A percentile compares a stretch with the other conserved stretches of the same genome.
Conservation (phyloP, 2,888 invertebrate species). For the Oxyscelio sp. region DNA sequence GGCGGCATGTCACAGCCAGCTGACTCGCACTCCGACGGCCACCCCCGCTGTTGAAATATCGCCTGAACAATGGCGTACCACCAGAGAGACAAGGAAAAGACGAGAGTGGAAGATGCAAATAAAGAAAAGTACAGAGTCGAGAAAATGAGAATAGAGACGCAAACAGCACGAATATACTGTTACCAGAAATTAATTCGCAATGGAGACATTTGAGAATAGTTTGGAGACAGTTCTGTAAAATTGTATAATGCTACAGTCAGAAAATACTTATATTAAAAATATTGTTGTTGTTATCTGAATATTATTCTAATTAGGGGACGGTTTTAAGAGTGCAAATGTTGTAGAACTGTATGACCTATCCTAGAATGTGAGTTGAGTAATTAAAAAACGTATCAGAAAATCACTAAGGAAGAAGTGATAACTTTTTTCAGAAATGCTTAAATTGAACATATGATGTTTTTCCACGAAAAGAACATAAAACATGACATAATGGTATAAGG, state of each 20-base stretch:
- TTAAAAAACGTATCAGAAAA: no score
- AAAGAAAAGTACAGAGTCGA: slow-evolving; percentile 64
- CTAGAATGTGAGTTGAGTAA: no score
- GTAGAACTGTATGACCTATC: no score
- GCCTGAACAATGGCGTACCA: slow-evolving; percentile 87
- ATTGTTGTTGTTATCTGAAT: no score
- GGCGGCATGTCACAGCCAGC: slow-evolving; percentile 88
- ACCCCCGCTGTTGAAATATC: slow-evolving; percentile 87
- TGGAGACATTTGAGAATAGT: slow-evolving; percentile 43
- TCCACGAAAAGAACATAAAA: slow-evolving; percentile 85
- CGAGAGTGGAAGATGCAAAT: slow-evolving; percentile 69
- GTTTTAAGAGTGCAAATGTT: no score
- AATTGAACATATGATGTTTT: slow-evolving; percentile 84
- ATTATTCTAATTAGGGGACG: no score
- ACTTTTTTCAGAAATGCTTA: no score
- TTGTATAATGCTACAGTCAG: no score
- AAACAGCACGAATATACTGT: neutral
- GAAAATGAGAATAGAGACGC: slow-evolving; percentile 29
- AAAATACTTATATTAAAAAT: no score
- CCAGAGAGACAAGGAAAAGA: slow-evolving; percentile 75
- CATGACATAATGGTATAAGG: slow-evolving; percentile 78
- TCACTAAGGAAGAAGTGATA: no score
- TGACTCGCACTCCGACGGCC: slow-evolving; percentile 86
- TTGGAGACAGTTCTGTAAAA: no score
- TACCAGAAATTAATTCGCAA: slow-evolving; percentile 65